Base-by-base conservation (phyloP, 2,797 vertebrate species). In the Dallia pectoralis region DNA sequence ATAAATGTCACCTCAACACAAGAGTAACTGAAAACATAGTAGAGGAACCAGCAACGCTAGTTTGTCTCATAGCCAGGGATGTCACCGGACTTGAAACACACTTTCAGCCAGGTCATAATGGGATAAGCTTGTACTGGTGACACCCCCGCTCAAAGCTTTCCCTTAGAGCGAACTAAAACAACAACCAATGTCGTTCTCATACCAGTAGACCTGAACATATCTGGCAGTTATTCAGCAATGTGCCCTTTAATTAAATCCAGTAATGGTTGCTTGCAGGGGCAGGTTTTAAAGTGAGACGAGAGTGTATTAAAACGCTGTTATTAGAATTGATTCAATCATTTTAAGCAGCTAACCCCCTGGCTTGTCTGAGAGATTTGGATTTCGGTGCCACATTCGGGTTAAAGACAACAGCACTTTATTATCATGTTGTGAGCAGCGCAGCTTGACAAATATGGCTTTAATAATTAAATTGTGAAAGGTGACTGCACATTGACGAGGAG, bases 231-330 rank as follows among this genome's bases (percentile, higher is more conserved):
- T 68, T 48, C 25, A 32, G 56, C 22, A 56, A 3, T n/a, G 48
- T 47, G 22, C 12, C 32, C 32, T 69, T 63, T 40, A 32, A 72
- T 69, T 64, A 27, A 68, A 61, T 25, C 48, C 22, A 27, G 25
- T 22, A 44, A 32, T 49, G 40, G n/a, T 4, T 48, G 18, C 66
- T 48, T 32, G n/a, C 14, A 62, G 44, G 47, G 40, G 63, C 11
- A 25, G 66, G 32, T 63, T 63, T n/a, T 30, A 48, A 64, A 44
- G 14, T 72, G 40, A 63, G 30, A 68, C n/a, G 12, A 61, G 22
- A 16, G 15, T 71, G 32, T 61, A n/a, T 44, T 40, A 27, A 71
- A 40, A 44, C 40, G 12, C n/a, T 40, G n/a, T 71, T 71, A 71
- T 47, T 44, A 47, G 25, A 29, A 63, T 59, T 62, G 53, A n/a